Base-by-base conservation (phyloP, 2,113 vertebrate genomes). In the Erinaceus europaeus region DNA sequence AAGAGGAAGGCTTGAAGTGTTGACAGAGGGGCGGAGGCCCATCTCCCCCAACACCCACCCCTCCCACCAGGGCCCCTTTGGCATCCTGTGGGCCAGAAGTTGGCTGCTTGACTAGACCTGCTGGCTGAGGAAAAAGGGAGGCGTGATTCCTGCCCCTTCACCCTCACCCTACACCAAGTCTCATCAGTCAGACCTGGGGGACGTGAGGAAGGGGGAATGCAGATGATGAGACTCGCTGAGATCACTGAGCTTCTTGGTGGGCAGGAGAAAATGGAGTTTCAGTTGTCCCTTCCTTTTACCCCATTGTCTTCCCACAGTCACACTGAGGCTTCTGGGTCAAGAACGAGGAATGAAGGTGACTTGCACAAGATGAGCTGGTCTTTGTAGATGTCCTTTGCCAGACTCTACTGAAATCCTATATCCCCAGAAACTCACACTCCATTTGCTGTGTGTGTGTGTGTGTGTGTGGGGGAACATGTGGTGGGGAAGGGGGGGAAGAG, bases 21-120 rank as follows among this genome's bases (percentile, higher is more conserved):
- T 64, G 79, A 46, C 2, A 23, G 64, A 38, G 13, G 76, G 20
- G 52, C 6, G 3, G 86, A 76, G 67, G 74, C 85, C 85, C 73
- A n/a, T 38, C 40, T 55, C 53, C 72, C 55, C 36, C 72, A 32
- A 13, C 5, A 2, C 21, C 34, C 46, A 46, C 82, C 71, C 84
- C 65, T 6, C 55, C n/a, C n/a, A n/a, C n/a, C n/a, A 1, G 40
- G 6, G 15, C 11, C 59, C 77, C 80, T 44, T 36, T 46, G 61
- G 88, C 82, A 82, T 82, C 94, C 86, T 61, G 86, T 71, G 32
- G 80, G 48, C 78, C 29, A 1, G 14, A 81, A 65, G 40, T 42
- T 23, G 61, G 14, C 23, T 25, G 79, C 14, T 9, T 21, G 38
- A 38, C 68, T 53, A 18, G 9, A 10, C 38, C 46, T 62, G n/a